These are phyloP conservation scores for Pocota personata DNA, from an alignment of 2,888 invertebrate genomes.

Conservation along the genomic window DNA sequence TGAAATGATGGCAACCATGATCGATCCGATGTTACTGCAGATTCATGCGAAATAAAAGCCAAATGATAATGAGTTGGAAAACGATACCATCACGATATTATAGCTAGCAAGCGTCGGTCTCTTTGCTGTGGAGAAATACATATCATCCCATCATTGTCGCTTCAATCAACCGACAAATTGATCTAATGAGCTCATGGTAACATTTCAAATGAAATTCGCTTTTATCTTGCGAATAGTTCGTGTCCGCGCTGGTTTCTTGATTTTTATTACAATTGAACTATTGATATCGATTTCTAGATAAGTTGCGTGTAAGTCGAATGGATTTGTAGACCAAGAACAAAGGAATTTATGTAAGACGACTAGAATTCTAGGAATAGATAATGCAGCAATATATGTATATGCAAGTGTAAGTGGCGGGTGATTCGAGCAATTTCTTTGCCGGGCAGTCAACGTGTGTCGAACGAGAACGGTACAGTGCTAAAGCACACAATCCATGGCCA, in stretches of 20 bases:
- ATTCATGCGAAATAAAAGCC: conserved; percentile 33
- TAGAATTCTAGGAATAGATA: no score
- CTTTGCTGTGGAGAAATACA: background rate
- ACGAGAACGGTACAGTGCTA: no score
- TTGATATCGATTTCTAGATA: conserved; percentile 6
- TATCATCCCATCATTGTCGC: conserved; percentile 40
- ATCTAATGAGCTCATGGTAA: conserved; percentile 48
- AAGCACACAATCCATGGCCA: no score
- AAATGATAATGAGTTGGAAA: conserved; percentile 34
- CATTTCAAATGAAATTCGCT: background rate
- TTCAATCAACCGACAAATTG: conserved; percentile 43
- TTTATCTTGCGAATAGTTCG: background rate
- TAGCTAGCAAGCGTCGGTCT: background rate
- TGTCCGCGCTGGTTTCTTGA: background rate
- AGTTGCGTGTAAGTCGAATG: background rate
- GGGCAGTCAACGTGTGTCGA: no score
- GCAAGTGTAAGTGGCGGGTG: no score
- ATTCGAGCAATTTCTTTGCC: no score
- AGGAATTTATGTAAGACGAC: no score
- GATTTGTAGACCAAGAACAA: background rate
- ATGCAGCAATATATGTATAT: no score
- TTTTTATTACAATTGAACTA: background rate
- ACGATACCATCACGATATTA: conserved; percentile 5
- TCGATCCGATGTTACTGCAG: conserved; percentile 13
- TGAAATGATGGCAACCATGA: background rate